Evolutionary conservation across 2,888 invertebrate species (phyloP).

Genomic region (Drosophila differens): DNA sequence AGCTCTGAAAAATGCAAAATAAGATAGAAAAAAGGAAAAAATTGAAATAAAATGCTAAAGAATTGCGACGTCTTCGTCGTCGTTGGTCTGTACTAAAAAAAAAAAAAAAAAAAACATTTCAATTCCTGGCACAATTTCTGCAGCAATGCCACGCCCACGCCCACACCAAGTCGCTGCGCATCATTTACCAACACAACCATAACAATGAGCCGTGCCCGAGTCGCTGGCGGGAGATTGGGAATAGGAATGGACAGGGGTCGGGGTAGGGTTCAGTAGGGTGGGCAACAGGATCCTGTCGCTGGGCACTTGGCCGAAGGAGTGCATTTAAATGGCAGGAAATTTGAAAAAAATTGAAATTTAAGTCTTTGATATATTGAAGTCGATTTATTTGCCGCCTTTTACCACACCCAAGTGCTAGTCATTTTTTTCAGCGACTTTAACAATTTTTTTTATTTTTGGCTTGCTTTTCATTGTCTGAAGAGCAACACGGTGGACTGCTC

Average conservation of each 20-base stretch:
- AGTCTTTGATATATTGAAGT: constrained; percentile 81
- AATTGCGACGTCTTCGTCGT: constrained; percentile 76
- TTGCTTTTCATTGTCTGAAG: constrained; percentile 10
- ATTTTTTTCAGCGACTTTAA: constrained; percentile 50
- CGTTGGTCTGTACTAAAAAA: constrained; percentile 53
- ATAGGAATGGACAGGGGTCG: constrained; percentile 1
- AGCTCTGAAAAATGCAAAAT: constrained; percentile 57
- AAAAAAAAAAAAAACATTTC: constrained; percentile 50
- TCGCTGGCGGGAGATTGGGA: constrained; percentile 6
- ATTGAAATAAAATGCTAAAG: constrained; percentile 83
- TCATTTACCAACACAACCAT: constrained; percentile 75
- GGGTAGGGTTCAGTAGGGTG: constrained; percentile 4
- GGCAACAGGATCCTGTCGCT: constrained; percentile 26
- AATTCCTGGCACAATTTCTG: constrained; percentile 79
- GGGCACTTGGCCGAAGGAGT: constrained; percentile 70
- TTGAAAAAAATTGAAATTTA: constrained; percentile 83
- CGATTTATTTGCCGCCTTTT: constrained; percentile 74
- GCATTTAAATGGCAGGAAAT: constrained; percentile 81
- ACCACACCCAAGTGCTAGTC: constrained; percentile 46
- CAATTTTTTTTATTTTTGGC: constrained; percentile 16
- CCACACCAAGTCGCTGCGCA: constrained; percentile 48
- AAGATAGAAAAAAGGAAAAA: constrained; percentile 70
- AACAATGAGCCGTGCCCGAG: constrained; percentile 56
- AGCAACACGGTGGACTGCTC: constrained; percentile 1
- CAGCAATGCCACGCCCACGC: constrained; percentile 65